Evolutionary conservation across 2,888 invertebrate genomes (phyloP), one percentile per base, ranked within the genome.

Genomic region (Cremastinae sp.): DNA sequence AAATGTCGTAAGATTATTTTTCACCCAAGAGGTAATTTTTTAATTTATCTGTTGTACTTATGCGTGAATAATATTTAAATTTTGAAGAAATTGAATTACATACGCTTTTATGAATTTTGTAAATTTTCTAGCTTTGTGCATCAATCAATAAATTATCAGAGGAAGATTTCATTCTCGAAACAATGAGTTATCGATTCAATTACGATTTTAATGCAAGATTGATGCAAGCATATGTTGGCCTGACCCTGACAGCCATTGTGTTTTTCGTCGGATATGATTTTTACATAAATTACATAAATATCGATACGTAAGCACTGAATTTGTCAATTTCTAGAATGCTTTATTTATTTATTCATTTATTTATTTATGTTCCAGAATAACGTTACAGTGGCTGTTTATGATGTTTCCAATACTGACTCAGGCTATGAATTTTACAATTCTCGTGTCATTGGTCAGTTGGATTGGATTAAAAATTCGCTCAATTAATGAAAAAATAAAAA

Each of bases 401-500:
- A 49, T 8, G 28, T 0, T 74, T 7, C 75, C 78, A 8, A 7
- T 62, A 8, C 8, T 78, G 0, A 22, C 39, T 1, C 75, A 78
- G 22, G 18, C 49, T 0, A 53, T 75, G 20, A 55, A 77, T 66
- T 16, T 58, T 16, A 78, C 73, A 22, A 71, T 79, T 14, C 70
- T 79, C 2, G 62, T 49, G 1, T 64, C 69, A 12, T 18, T 79
- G 12, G 66, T 75, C 7, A 73, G 77, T 2, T 51, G 70, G 47
- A 45, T 79, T n/a, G 78, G 74, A 8, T 14, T 58, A 1, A 47
- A 70, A 9, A 75, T 79, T 14, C 73, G 66, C 28, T 55, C 49
- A 0, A 18, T 79, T 1, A 79, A 79, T 16, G 62, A 72, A 1
- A 75, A 78, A 71, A 59, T 79, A 22, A 49, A 14, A 16, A 35